Conservation (phyloP, 2,113 vertebrate species). For the Emydocephalus ijimae region DNA sequence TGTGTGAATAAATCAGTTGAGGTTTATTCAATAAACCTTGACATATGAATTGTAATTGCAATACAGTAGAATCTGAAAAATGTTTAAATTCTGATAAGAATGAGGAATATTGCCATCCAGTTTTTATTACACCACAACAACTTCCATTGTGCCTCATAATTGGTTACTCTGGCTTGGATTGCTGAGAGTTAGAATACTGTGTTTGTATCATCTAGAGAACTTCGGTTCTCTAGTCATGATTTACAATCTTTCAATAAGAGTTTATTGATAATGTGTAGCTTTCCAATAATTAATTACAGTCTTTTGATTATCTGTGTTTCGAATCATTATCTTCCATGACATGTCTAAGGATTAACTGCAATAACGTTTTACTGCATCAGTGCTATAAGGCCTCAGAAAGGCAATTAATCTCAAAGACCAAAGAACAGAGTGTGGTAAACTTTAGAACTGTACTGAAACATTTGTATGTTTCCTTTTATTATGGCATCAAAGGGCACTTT, state of each 20-base stretch:
- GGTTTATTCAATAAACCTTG: neutral
- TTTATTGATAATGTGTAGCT: neutral
- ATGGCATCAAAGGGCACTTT: neutral
- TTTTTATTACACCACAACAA: neutral
- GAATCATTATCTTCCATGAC: neutral
- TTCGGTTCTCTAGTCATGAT: neutral
- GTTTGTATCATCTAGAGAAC: neutral
- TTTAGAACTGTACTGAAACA: neutral
- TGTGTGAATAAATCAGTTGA: neutral
- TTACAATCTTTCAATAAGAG: neutral
- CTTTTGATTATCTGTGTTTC: neutral
- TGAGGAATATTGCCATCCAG: neutral
- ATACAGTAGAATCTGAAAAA: neutral
- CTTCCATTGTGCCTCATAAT: neutral
- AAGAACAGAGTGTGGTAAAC: neutral
- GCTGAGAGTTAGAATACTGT: neutral
- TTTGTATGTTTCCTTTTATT: neutral
- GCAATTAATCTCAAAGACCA: neutral
- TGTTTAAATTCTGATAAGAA: neutral
- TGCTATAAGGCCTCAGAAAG: neutral
- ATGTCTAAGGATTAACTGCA: neutral
- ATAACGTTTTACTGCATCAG: neutral
- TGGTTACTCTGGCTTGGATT: neutral
- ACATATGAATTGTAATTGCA: neutral
- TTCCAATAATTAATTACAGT: neutral